phyloP scores from a whole-genome alignment of 1,140 invertebrate species.

The Mya arenaria region DNA sequence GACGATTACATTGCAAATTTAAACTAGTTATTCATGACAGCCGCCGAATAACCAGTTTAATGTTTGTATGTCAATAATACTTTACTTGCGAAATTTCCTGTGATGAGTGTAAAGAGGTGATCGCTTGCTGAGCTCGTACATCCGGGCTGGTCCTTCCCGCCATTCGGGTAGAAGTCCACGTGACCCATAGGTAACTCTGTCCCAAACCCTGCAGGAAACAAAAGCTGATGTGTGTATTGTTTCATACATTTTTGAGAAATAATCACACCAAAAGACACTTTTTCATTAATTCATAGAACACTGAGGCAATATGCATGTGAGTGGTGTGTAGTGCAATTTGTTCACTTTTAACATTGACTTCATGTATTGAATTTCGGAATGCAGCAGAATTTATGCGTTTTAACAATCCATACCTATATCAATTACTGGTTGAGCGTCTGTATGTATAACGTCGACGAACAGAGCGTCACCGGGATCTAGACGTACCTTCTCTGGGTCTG shows the following conservation, averaged over 20 bases:
- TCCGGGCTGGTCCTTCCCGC: conserved; percentile 73
- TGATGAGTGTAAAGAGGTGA: conserved; percentile 37
- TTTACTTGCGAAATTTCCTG: conserved; percentile 26
- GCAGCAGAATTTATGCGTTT: not conserved
- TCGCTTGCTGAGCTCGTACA: conserved; percentile 53
- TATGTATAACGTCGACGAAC: conserved; percentile 97
- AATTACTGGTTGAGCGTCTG: conserved; percentile 86
- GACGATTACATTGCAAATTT: too few species aligned
- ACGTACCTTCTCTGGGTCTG: conserved; percentile 77
- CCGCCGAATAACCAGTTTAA: too few species aligned
- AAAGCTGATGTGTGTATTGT: too few species aligned
- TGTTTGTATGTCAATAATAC: too few species aligned
- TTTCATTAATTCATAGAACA: not conserved
- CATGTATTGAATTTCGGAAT: too few species aligned
- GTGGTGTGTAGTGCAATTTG: not conserved
- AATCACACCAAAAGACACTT: not conserved
- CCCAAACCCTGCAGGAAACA: conserved; percentile 82
- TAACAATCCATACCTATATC: conserved; percentile 82
- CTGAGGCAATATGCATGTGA: not conserved
- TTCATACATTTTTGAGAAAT: not conserved
- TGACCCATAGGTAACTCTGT: conserved; percentile 94
- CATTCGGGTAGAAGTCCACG: conserved; percentile 90
- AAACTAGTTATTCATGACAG: too few species aligned
- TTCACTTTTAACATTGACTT: not conserved
- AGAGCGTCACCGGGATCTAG: conserved; percentile 87